Evolutionary conservation across 1,140 invertebrate species (phyloP).

Genomic region (Charaxes varanes): DNA sequence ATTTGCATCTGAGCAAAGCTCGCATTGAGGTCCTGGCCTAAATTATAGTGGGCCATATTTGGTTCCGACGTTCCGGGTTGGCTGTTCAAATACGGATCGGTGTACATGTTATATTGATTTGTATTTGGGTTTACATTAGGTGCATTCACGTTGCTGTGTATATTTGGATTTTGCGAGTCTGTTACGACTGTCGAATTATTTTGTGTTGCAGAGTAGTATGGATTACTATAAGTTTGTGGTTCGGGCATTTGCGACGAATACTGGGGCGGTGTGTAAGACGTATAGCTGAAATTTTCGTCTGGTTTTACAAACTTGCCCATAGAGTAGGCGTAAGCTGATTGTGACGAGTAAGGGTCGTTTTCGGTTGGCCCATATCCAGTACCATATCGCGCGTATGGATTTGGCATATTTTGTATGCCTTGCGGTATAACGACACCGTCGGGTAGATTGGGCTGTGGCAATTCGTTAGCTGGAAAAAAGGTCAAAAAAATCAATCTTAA

Average conservation of each 20-base stretch:
- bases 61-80: constrained; percentile 15
- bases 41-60: constrained; percentile 19
- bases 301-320: constrained; percentile 44
- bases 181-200: constrained; percentile 40
- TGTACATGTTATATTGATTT: constrained; percentile 26
- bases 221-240: constrained; percentile 44
- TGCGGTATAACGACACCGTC: constrained; percentile 47
- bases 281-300: constrained; percentile 44
- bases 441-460: constrained; percentile 41
- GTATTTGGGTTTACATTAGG: constrained; percentile 21
- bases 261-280: constrained; percentile 47
- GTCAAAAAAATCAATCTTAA: not conserved
- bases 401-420: constrained; percentile 26
- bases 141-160: constrained; percentile 24
- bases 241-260: constrained; percentile 37
- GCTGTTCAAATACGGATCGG: constrained; percentile 26
- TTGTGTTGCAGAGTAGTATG: constrained; percentile 46
- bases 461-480: constrained; percentile 46
- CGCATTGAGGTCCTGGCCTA: constrained; percentile 35
- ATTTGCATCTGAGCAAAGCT: constrained; percentile 59
- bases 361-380: constrained; percentile 35
- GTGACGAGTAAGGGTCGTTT: constrained; percentile 25
- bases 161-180: constrained; percentile 36
- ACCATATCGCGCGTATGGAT: constrained; percentile 40
- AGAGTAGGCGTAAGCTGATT: constrained; percentile 31